phyloP scores from a whole-genome alignment of 2,113 vertebrate genomes.

The Leptobrachium leishanense region DNA sequence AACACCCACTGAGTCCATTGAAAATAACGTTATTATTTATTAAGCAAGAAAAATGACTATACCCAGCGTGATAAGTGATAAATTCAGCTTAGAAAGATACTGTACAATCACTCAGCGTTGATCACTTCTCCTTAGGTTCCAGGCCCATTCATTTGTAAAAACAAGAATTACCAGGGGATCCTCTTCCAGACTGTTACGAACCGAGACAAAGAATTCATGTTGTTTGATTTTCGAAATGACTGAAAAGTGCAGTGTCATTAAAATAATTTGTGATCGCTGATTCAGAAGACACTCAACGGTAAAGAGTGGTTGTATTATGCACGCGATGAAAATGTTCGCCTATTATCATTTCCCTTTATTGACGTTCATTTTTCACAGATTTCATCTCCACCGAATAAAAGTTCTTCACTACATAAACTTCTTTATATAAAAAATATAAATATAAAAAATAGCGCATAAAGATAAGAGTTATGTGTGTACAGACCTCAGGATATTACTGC shows the following conservation, averaged over 20 bases:
- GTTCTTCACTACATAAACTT: neutral
- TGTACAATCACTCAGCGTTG: neutral
- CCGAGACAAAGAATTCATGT: neutral
- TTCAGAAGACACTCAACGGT: neutral
- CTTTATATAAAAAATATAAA: too few species aligned
- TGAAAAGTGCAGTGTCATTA: neutral
- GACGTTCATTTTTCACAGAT: neutral
- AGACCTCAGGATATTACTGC: too few species aligned
- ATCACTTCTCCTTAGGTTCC: neutral
- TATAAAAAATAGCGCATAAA: too few species aligned
- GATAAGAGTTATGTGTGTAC: too few species aligned
- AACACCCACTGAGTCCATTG: constrained; percentile 1
- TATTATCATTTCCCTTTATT: neutral
- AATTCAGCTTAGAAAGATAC: neutral
- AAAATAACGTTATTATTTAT: neutral
- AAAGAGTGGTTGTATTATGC: neutral
- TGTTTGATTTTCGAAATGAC: constrained; percentile 1
- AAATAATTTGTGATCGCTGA: neutral
- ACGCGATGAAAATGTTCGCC: neutral
- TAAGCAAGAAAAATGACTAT: neutral
- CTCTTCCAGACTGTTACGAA: neutral
- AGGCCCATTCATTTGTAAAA: neutral
- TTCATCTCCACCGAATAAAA: neutral
- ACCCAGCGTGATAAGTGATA: neutral
- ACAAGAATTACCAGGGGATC: neutral